A percentile compares a stretch with the other conserved stretches of the same genome.
phyloP scores from a whole-genome alignment of 2,888 invertebrate genomes.

The Andrena bicolor region DNA sequence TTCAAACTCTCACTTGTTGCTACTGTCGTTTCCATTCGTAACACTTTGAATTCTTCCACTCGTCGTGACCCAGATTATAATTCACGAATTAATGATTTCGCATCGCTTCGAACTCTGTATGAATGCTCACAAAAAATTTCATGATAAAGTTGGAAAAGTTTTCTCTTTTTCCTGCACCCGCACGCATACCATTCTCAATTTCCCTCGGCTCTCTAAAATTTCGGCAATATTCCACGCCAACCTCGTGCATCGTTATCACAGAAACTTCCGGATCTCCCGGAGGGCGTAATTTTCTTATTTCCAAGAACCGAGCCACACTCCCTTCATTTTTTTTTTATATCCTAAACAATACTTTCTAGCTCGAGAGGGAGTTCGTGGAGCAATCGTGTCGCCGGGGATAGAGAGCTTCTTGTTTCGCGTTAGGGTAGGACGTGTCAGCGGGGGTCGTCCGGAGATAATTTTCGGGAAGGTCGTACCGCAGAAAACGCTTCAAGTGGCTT shows the following conservation, averaged over 20 bases:
- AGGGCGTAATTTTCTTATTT: background rate
- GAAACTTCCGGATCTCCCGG: background rate
- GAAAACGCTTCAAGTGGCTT: conserved; percentile 75
- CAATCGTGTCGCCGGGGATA: background rate
- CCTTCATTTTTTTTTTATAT: too few species aligned
- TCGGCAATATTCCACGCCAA: background rate
- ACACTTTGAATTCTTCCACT: background rate
- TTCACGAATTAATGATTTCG: background rate
- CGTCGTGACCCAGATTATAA: background rate
- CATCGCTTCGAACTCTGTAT: too few species aligned
- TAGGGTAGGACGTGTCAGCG: conserved; percentile 49
- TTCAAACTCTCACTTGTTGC: background rate
- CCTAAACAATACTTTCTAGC: background rate
- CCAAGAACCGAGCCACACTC: background rate
- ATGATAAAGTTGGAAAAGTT: background rate
- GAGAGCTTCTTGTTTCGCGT: conserved; percentile 44
- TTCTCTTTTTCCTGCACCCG: background rate
- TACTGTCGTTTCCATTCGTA: too few species aligned
- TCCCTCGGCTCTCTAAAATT: background rate
- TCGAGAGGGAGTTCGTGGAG: conserved; percentile 20
- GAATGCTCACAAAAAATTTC: too few species aligned
- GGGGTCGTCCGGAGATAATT: conserved; percentile 62
- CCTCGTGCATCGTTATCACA: background rate
- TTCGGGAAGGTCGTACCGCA: conserved; percentile 68
- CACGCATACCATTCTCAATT: background rate